Evolutionary conservation across 2,888 invertebrate species (phyloP).

Genomic region (Portevinia maculata): DNA sequence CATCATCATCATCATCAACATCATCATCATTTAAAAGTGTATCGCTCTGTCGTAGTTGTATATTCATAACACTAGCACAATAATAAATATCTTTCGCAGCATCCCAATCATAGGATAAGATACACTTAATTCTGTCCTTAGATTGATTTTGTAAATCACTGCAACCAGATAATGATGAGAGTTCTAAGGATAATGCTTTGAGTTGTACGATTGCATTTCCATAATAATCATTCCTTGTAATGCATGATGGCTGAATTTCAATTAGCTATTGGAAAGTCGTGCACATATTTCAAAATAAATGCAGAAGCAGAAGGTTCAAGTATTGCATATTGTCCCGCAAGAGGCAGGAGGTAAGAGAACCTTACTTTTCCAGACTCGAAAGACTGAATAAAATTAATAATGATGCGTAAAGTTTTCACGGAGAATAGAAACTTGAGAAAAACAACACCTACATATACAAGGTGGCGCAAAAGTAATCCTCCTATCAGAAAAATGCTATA

Average conservation of each 20-base stretch:
- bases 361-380: slow-evolving; percentile 19
- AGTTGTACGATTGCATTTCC: neutral
- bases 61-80: no score
- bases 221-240: slow-evolving; percentile 40
- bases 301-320: neutral
- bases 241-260: neutral
- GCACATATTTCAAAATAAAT: slow-evolving; percentile 6
- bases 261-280: neutral
- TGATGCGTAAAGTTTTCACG: slow-evolving; percentile 11
- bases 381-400: slow-evolving; percentile 9
- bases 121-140: slow-evolving; percentile 40
- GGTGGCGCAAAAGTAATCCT: no score
- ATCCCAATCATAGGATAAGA: slow-evolving; percentile 16
- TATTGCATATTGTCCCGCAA: neutral
- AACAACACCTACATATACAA: no score
- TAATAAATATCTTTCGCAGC: slow-evolving; percentile 18
- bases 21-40: no score
- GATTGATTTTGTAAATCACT: slow-evolving; percentile 38
- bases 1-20: no score
- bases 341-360: neutral
- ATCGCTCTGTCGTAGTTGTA: no score
- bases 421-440: slow-evolving; percentile 20
- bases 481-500: no score
- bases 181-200: slow-evolving; percentile 32
- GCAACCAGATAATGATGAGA: slow-evolving; percentile 23